These are phyloP conservation scores for Pogonophryne albipinna DNA, from an alignment of 2,797 vertebrate genomes.

Conservation along the genomic window DNA sequence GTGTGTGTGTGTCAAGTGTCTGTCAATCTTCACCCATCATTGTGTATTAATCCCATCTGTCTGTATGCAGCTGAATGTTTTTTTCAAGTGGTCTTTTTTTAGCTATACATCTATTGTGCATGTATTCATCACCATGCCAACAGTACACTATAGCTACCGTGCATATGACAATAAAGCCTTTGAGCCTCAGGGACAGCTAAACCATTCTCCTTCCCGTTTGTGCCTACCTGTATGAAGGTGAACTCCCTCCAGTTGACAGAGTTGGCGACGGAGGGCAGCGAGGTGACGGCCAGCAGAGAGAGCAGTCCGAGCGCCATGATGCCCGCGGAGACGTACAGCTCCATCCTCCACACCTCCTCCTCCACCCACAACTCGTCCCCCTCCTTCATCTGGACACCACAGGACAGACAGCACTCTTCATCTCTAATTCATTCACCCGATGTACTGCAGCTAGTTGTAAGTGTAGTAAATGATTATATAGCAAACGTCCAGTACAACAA, in stretches of 20 bases:
- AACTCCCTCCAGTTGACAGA: slow-evolving; percentile 97
- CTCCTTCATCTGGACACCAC: slow-evolving; percentile 81
- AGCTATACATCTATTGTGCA: too few species aligned
- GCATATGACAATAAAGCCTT: too few species aligned
- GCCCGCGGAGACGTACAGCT: slow-evolving; percentile 94
- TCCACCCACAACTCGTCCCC: slow-evolving; percentile 87
- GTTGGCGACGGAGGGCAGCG: slow-evolving; percentile 93
- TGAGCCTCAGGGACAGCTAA: too few species aligned
- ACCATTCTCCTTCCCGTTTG: too few species aligned
- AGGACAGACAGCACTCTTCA: not conserved
- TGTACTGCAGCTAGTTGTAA: too few species aligned
- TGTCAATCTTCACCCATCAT: slow-evolving; percentile 4
- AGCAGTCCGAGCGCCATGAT: slow-evolving; percentile 94
- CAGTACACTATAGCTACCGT: too few species aligned
- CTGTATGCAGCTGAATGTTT: not conserved
- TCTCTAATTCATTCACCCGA: too few species aligned
- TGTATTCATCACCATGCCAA: too few species aligned
- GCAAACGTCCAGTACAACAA: too few species aligned
- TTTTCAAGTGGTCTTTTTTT: too few species aligned
- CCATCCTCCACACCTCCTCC: slow-evolving; percentile 94
- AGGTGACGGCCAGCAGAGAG: slow-evolving; percentile 92
- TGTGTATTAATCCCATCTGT: not conserved
- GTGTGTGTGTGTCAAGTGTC: not conserved
- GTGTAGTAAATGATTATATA: too few species aligned
- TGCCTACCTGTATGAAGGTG: slow-evolving; percentile 91